Base-by-base conservation (phyloP, 2,888 invertebrate genomes). In the Lagria hirta region DNA sequence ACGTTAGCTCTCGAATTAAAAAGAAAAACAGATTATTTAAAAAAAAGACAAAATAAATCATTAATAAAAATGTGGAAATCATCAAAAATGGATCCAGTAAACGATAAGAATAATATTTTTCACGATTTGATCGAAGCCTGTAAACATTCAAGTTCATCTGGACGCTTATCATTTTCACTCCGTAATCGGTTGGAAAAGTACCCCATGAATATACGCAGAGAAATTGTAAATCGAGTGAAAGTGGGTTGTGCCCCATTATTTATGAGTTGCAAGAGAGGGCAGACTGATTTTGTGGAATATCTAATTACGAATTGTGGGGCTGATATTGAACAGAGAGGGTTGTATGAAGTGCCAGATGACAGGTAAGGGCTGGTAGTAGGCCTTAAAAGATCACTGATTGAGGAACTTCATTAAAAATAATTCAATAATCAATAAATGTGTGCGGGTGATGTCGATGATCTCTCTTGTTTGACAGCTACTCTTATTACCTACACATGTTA, bases 271-370 rank as follows among this genome's bases (percentile, higher is more conserved):
- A 82, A 84, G 72, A 80, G 84, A 61, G 91, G 91, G 33, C 86
- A 88, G 70, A 80, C 83, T 8, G 86, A 88, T 71, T 83, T 92
- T 49, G 91, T 86, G 5, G 88, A 91, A 69, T 94, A 90, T 73
- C 77, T 95, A 21, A 81, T 93, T 51, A 82, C 80, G 42, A 81
- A 83, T 41, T 94, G 94, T 71, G 78, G 78, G 61, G 92, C 92
- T 1, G 84, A 88, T 63, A 79, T 92, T 10, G 94, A 95, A 73
- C 90, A 90, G 71, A 79, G 83, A 58, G 93, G 94, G 21, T 75
- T 84, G 48, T 92, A 86, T 69, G 88, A 91, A 75, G 88, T 88
- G 28, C 82, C 85, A 5, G 88, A 89, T 69, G 93, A 92, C 66
- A 80, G 80, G 66, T 76, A 52, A 51, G n/a, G n/a, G n/a, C n/a